Conservation (phyloP, 2,797 vertebrate genomes). For the Pterois miles region DNA sequence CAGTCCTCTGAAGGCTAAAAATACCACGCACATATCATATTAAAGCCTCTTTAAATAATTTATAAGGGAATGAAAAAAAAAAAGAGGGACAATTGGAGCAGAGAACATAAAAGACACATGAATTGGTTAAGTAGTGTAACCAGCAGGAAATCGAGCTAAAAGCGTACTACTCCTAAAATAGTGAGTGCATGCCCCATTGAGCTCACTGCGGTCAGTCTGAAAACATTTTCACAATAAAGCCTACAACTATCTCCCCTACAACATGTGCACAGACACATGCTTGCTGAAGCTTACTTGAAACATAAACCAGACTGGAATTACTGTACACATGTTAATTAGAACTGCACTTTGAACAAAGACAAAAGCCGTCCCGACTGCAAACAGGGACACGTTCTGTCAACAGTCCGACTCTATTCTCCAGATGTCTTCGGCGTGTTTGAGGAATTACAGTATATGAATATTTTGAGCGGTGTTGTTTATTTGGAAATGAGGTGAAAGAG, state of each 20-base stretch:
- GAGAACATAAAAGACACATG: conserved; percentile 41
- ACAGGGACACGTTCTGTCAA: conserved; percentile 50
- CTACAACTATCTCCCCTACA: not conserved
- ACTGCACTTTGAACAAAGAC: conserved; percentile 30
- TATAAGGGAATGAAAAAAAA: conserved; percentile 1
- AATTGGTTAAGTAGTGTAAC: conserved; percentile 61
- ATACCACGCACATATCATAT: conserved; percentile 30
- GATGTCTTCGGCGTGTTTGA: conserved; percentile 38
- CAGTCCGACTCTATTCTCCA: conserved; percentile 32
- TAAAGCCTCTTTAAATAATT: conserved; percentile 49
- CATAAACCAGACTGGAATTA: conserved; percentile 46
- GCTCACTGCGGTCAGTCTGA: conserved; percentile 1
- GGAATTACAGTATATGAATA: conserved; percentile 34
- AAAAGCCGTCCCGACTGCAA: conserved; percentile 19
- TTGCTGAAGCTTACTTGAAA: conserved; percentile 25
- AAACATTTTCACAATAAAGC: conserved; percentile 14
- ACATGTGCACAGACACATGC: not conserved
- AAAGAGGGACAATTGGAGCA: conserved; percentile 33
- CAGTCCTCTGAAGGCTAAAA: conserved; percentile 21
- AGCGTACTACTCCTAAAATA: conserved; percentile 45
- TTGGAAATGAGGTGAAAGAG: conserved; percentile 19
- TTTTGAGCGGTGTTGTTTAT: conserved; percentile 34
- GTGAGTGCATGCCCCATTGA: conserved; percentile 23
- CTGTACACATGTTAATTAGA: conserved; percentile 48
- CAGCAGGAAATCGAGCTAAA: conserved; percentile 62